These are phyloP conservation scores for Anhinga anhinga DNA, from an alignment of 2,113 vertebrate species.

Conservation along the genomic window DNA sequence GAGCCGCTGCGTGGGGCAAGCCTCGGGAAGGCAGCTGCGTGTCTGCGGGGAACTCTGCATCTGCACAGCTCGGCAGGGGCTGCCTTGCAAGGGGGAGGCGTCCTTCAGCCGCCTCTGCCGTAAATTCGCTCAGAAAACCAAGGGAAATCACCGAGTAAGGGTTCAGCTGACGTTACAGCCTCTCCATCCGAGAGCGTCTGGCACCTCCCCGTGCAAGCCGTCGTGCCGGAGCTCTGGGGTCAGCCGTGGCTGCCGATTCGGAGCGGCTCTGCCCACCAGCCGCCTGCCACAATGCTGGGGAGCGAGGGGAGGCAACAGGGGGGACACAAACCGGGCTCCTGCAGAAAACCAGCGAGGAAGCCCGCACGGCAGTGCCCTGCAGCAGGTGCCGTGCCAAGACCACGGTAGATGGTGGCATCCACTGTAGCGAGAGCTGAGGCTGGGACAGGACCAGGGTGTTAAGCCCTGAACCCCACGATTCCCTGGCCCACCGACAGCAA, in stretches of 20 bases:
- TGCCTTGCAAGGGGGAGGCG: rapidly evolving
- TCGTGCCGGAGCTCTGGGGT: rapidly evolving
- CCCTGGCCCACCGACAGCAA: background rate
- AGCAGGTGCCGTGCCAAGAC: rapidly evolving
- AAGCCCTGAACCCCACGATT: background rate
- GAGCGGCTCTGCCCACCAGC: background rate
- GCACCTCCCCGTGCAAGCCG: rapidly evolving
- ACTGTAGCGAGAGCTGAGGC: background rate
- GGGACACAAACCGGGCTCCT: background rate
- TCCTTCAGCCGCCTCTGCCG: background rate
- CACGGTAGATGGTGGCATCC: rapidly evolving
- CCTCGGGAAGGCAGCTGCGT: background rate
- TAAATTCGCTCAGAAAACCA: background rate
- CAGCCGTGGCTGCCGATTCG: rapidly evolving
- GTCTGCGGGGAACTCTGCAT: background rate
- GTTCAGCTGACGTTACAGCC: background rate
- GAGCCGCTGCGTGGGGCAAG: background rate
- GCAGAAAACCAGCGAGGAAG: background rate
- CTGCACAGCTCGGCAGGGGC: background rate
- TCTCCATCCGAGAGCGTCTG: no score
- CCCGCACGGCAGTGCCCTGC: rapidly evolving
- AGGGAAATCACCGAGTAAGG: background rate
- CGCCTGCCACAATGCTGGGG: rapidly evolving
- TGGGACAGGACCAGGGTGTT: background rate
- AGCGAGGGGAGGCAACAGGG: rapidly evolving